Base-by-base conservation (phyloP, 2,888 invertebrate genomes). In the Aradus depressus region DNA sequence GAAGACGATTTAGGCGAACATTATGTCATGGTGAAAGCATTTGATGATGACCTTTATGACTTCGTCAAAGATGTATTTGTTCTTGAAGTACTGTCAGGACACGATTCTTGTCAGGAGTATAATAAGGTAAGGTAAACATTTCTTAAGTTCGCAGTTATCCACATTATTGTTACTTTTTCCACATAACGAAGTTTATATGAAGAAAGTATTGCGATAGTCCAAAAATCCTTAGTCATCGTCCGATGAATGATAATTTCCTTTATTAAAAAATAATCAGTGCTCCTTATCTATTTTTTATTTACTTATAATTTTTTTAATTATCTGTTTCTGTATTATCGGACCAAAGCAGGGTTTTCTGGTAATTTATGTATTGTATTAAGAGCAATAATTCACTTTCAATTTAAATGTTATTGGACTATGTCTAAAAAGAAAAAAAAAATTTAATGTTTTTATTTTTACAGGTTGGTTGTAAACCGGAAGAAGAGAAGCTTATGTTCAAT, bases 1-100 rank as follows among this genome's bases (percentile, higher is more conserved):
- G 68, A 70, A 47, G 72, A 74, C 52, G 81, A 88, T 65, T 65
- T 80, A 10, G 86, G 84, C 44, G 71, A 76, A 43, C 74, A 81
- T 64, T 76, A 76, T 57, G 72, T 83, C 60, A 75, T 71, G 18
- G 73, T 81, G 51, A 76, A 72, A 52, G 79, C 73, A 25, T 59
- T 70, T 53, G 75, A 75, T 10, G 70, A 66, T 12, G 71, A 73
- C 18, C 53, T 60, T 14, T 60, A 62, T 47, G 60, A 65, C 58
- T 62, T 64, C 43, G 79, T 77, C 53, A 75, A 75, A 42, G 81
- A 84, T 66, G 74, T 78, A 42, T 81, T 84, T 64, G 75, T 76
- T 56, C 72, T 86, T 53, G 77, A 79, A 66, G 80, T 84, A 31
- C 64, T 68, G 22, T 37, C 56, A 16, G 50, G 45, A 50, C 18